These are phyloP conservation scores for Megathymus violae DNA, from an alignment of 1,140 invertebrate species.

Conservation along the genomic window DNA sequence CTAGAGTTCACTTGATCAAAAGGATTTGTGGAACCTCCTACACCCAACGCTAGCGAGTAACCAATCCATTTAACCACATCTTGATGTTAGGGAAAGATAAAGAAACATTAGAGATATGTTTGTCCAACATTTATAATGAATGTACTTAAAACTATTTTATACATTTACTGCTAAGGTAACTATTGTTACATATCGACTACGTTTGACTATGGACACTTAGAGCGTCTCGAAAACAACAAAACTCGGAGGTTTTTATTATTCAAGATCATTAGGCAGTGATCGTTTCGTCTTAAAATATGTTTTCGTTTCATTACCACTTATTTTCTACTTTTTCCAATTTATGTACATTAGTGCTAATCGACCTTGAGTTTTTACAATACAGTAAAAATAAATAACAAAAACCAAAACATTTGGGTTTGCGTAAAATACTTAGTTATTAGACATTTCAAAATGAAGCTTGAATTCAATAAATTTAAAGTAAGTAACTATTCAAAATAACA, in stretches of 20 bases:
- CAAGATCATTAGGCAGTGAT: slow-evolving; percentile 70
- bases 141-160: slow-evolving; percentile 67
- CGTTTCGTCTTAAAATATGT: slow-evolving; percentile 47
- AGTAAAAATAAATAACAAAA: slow-evolving; percentile 40
- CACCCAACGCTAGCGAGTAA: too few relatives aligned
- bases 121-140: too few relatives aligned
- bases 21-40: too few relatives aligned
- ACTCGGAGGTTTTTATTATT: slow-evolving; percentile 50
- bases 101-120: too few relatives aligned
- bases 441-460: too few relatives aligned
- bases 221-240: slow-evolving; percentile 52
- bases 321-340: slow-evolving; percentile 32
- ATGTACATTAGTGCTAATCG: slow-evolving; percentile 33
- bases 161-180: slow-evolving; percentile 75
- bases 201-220: slow-evolving; percentile 75
- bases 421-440: slow-evolving; percentile 1
- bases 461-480: too few relatives aligned
- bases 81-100: too few relatives aligned
- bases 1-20: too few relatives aligned
- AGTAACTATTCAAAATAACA: too few relatives aligned
- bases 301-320: slow-evolving; percentile 48
- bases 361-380: slow-evolving; percentile 20
- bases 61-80: too few relatives aligned
- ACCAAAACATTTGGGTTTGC: slow-evolving; percentile 1
- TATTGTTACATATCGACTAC: slow-evolving; percentile 70